Percentiles rank a stretch among this genome's conserved stretches.
phyloP scores from a whole-genome alignment of 2,888 invertebrate species.

The Carterocephalus palaemon region DNA sequence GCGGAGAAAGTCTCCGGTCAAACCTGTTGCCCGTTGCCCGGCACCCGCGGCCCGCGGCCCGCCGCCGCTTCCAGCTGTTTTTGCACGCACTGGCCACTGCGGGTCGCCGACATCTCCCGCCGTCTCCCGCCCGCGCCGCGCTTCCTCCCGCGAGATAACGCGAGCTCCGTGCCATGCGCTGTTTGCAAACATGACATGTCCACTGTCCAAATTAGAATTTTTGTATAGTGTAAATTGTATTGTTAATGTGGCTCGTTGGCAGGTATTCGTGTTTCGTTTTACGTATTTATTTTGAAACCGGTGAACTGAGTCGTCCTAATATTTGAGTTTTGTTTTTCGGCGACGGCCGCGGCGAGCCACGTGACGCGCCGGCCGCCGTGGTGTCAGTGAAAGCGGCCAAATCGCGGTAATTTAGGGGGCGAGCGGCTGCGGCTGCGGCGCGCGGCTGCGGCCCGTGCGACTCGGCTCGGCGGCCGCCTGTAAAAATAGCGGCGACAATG shows the following conservation, averaged over 20 bases:
- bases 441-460: too few species aligned
- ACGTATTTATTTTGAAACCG: neutral
- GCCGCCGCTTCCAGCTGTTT: conserved; percentile 10
- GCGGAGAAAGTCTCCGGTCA: conserved; percentile 18
- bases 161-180: neutral
- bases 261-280: neutral
- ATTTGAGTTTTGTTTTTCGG: neutral
- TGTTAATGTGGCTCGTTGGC: too few species aligned
- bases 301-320: neutral
- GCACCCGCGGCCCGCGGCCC: too few species aligned
- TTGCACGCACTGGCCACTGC: conserved; percentile 23
- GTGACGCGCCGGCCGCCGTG: too few species aligned
- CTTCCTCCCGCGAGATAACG: conserved; percentile 15
- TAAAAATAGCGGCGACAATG: conserved; percentile 35
- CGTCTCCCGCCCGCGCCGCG: conserved; percentile 1
- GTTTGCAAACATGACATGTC: conserved; percentile 3
- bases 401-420: too few species aligned
- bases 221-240: neutral
- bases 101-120: conserved; percentile 12
- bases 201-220: conserved; percentile 2
- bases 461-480: conserved; percentile 31
- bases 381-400: too few species aligned
- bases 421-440: too few species aligned
- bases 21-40: conserved; percentile 9
- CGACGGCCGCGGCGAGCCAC: neutral